Percentiles rank a stretch among this genome's conserved stretches.
phyloP scores from a whole-genome alignment of 2,888 invertebrate genomes.

The Cheilosia pagana region DNA sequence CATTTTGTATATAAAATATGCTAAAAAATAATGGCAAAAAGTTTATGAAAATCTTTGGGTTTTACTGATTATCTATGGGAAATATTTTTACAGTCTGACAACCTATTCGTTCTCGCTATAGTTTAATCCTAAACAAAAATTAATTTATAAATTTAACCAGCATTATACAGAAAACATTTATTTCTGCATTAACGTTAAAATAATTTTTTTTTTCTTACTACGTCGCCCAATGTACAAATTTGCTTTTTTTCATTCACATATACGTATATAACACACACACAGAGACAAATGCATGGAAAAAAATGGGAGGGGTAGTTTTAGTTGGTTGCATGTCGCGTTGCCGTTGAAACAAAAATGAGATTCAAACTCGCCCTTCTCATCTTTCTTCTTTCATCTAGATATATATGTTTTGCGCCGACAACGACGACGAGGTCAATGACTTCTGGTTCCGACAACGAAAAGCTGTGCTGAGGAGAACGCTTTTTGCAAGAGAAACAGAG shows the following conservation, averaged over 20 bases:
- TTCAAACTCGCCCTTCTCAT: slow-evolving; percentile 53
- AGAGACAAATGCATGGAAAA: not conserved
- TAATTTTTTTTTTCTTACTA: no score
- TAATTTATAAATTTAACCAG: no score
- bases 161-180: no score
- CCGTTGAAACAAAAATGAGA: slow-evolving; percentile 37
- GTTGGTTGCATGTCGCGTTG: slow-evolving; percentile 38
- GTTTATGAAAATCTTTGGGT: no score
- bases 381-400: slow-evolving; percentile 9
- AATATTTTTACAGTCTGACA: no score
- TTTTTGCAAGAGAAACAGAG: slow-evolving; percentile 58
- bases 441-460: slow-evolving; percentile 26
- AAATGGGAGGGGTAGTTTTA: slow-evolving; percentile 13
- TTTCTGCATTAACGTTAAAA: no score
- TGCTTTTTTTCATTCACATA: slow-evolving; percentile 17
- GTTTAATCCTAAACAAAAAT: no score
- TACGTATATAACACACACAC: slow-evolving; percentile 9
- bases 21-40: no score
- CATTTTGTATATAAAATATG: no score
- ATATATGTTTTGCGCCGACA: slow-evolving; percentile 27
- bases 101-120: no score
- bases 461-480: slow-evolving; percentile 7
- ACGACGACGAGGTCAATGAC: slow-evolving; percentile 68
- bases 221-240: slow-evolving; percentile 9
- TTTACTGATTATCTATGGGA: no score